A percentile compares a stretch with the other conserved stretches of the same genome.
Evolutionary conservation across 2,888 invertebrate species (phyloP).

Genomic region (Ophion ellenae): DNA sequence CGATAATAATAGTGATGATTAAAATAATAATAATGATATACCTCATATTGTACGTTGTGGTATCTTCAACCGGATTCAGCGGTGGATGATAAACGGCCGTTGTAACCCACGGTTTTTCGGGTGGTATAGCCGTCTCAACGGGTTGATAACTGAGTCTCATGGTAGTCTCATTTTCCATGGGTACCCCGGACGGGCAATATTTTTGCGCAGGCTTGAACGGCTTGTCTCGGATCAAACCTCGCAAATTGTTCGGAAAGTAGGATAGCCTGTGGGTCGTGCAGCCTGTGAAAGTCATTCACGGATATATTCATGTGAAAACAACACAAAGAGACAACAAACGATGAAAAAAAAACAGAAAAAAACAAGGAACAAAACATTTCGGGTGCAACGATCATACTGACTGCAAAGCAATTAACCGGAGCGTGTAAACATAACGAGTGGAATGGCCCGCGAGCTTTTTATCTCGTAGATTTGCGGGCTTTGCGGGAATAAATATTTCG

Average conservation of each 20-base stretch:
- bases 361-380: background rate
- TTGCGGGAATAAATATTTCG: slow-evolving; percentile 1
- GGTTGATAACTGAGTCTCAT: slow-evolving; percentile 85
- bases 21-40: slow-evolving; percentile 72
- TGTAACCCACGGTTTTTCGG: slow-evolving; percentile 83
- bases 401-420: slow-evolving; percentile 14
- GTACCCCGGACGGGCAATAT: slow-evolving; percentile 85
- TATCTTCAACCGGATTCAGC: slow-evolving; percentile 84
- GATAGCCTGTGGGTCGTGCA: slow-evolving; percentile 88
- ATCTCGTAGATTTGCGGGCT: background rate
- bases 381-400: slow-evolving; percentile 1
- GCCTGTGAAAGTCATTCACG: slow-evolving; percentile 79
- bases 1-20: no score
- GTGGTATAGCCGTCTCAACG: slow-evolving; percentile 80
- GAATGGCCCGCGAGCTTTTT: slow-evolving; percentile 30
- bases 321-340: background rate
- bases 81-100: slow-evolving; percentile 82
- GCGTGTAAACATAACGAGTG: slow-evolving; percentile 5
- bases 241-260: slow-evolving; percentile 85
- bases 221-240: slow-evolving; percentile 81
- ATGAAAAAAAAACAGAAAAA: background rate
- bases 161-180: slow-evolving; percentile 85
- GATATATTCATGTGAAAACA: background rate
- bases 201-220: slow-evolving; percentile 84
- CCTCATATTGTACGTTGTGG: slow-evolving; percentile 87